Evolutionary conservation across 2,888 invertebrate species (phyloP), one percentile per base, ranked within the genome.

Genomic region (Coelinius sp.): DNA sequence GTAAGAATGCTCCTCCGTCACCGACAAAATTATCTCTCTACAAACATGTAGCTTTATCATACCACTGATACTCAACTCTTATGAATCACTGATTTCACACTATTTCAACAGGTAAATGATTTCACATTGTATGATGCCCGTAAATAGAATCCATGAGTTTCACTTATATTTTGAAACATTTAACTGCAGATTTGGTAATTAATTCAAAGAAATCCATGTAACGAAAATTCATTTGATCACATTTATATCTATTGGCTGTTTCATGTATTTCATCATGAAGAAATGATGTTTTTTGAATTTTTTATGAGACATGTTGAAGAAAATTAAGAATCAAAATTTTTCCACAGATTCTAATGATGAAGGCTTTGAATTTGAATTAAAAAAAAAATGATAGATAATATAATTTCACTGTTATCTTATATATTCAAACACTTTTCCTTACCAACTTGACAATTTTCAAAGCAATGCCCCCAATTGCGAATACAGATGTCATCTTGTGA

Each of bases 361-460:
- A n/a, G n/a, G n/a, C n/a, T n/a, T n/a, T n/a, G n/a, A n/a, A n/a
- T n/a, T n/a, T n/a, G n/a, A n/a, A n/a, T n/a, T n/a, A n/a, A n/a
- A n/a, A n/a, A n/a, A n/a, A n/a, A n/a, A n/a, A n/a, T n/a, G n/a
- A n/a, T n/a, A n/a, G n/a, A n/a, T n/a, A n/a, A n/a, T n/a, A n/a
- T 31, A 31, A 31, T 31, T 31, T 4, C 31, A 31, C 31, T n/a
- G n/a, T n/a, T n/a, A n/a, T n/a, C n/a, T n/a, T n/a, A n/a, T n/a
- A n/a, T n/a, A n/a, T n/a, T n/a, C n/a, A n/a, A n/a, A n/a, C n/a
- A n/a, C n/a, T 49, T 49, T 52, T 85, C 90, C 93, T 93, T 90
- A 95, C 95, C 91, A 95, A 88, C 90, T 95, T 96, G 71, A 95
- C 89, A 73, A 93, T 89, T 90, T 95, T 95, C 83, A 95, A 91